A percentile compares a stretch with the other conserved stretches of the same genome.
Evolutionary conservation across 2,888 invertebrate genomes (phyloP).

Genomic region (Lycia hirtaria): DNA sequence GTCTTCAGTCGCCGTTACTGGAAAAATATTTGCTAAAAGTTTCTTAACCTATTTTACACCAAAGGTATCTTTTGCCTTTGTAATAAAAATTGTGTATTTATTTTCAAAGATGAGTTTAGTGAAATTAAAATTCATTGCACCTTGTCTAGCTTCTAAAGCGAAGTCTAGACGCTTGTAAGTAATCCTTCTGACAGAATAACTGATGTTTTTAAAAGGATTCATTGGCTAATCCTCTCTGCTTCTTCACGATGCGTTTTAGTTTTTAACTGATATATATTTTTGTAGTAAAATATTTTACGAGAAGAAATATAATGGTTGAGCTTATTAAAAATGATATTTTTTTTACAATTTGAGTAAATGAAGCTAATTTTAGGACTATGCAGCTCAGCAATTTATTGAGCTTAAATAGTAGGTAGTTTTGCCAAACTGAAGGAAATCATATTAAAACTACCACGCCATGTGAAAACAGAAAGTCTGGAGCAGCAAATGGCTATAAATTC

Average conservation of each 20-base stretch:
- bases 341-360: too few relatives aligned
- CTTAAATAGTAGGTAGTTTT: neutral
- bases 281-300: neutral
- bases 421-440: constrained; percentile 50
- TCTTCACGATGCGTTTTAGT: constrained; percentile 21
- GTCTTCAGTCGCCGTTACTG: constrained; percentile 17
- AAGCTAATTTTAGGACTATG: too few relatives aligned
- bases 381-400: neutral
- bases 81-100: neutral
- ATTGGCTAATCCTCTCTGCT: constrained; percentile 33
- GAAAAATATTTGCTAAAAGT: constrained; percentile 28
- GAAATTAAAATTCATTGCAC: constrained; percentile 17
- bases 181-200: constrained; percentile 35
- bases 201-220: constrained; percentile 37
- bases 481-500: constrained; percentile 80
- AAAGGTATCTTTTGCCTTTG: neutral
- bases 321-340: too few relatives aligned
- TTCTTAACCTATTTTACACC: constrained; percentile 13
- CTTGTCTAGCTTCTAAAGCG: constrained; percentile 18
- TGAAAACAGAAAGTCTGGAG: constrained; percentile 73
- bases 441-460: constrained; percentile 65
- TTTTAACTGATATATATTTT: constrained; percentile 7
- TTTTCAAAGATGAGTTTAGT: neutral
- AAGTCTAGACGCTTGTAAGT: constrained; percentile 32
- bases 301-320: neutral